Base-by-base conservation (phyloP, 2,888 invertebrate species). In the Melitaea athalia region DNA sequence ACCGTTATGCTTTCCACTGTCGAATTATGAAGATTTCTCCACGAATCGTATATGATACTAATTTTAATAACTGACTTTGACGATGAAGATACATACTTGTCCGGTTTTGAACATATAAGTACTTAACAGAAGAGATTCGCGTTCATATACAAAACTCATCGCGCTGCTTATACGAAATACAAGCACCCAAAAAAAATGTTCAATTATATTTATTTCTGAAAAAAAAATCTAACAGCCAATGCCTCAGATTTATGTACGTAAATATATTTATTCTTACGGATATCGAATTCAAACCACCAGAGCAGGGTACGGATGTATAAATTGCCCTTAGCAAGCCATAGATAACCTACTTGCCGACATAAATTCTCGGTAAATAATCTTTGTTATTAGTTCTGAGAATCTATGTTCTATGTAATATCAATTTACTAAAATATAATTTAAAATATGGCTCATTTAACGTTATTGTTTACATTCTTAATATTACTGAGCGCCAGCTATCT, bases 301-400 rank as follows among this genome's bases (percentile, higher is more conserved):
- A 69, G 60, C 63, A 63, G 75, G 76, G 75, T 74, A 67, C 76
- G 77, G 77, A 77, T 73, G 62, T 75, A 78, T 78, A 78, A 78
- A 78, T 78, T 69, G 72, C 70, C 53, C 66, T 60, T 63, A 70
- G 74, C 76, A 77, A 61, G 67, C 75, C 68, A 78, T 77, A 79
- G 77, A 78, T 78, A 77, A 79, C 77, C 70, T 71, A 69, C 70
- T 72, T 67, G 73, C 72, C 64, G 55, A 72, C 76, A 78, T 79
- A 79, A 77, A 78, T 79, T 76, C 72, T 47, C 71, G 72, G 72
- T 77, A 77, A 77, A 77, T 77, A 78, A 78, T 78, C 77, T 77
- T 77, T 75, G 75, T 72, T 72, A 72, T 72, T 72, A 72, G 38
- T 57, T 38, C 15, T 15, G 38, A 57, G 52, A 52, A 52, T 15